Evolutionary conservation across 2,888 invertebrate species (phyloP).

Genomic region (Nomada ruficornis): DNA sequence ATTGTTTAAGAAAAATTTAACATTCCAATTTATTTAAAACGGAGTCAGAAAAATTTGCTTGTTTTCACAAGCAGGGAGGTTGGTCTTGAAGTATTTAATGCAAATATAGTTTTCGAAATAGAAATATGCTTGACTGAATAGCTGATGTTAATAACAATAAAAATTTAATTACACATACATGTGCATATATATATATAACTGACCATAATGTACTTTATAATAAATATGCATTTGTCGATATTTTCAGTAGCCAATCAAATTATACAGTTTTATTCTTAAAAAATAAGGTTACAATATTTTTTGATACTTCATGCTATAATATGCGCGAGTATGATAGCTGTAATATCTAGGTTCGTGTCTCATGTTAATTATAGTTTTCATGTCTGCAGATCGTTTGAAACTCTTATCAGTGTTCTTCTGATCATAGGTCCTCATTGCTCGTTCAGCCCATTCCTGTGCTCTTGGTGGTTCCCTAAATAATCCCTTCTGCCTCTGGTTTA

Average conservation of each 20-base stretch:
- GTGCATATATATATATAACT: conserved; percentile 12
- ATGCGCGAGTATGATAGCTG: conserved; percentile 83
- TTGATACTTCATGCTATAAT: conserved; percentile 83
- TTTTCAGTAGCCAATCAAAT: conserved; percentile 11
- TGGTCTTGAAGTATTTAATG: background rate
- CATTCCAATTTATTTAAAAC: background rate
- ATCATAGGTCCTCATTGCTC: conserved; percentile 90
- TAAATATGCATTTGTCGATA: conserved; percentile 20
- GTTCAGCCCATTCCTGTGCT: conserved; percentile 94
- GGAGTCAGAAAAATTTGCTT: background rate
- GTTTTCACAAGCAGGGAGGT: background rate
- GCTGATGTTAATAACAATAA: background rate
- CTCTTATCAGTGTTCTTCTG: conserved; percentile 77
- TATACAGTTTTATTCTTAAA: conserved; percentile 20
- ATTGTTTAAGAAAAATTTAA: background rate
- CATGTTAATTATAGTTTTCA: conserved; percentile 78
- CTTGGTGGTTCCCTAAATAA: conserved; percentile 89
- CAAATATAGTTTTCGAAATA: background rate
- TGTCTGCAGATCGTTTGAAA: conserved; percentile 79
- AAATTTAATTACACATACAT: background rate
- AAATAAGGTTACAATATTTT: conserved; percentile 72
- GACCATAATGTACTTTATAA: conserved; percentile 27
- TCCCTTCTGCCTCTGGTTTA: conserved; percentile 91
- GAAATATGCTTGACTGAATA: background rate
- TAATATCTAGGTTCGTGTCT: conserved; percentile 78